phyloP scores from a whole-genome alignment of 1,140 invertebrate genomes.

The Gonatopus flavifemur region DNA sequence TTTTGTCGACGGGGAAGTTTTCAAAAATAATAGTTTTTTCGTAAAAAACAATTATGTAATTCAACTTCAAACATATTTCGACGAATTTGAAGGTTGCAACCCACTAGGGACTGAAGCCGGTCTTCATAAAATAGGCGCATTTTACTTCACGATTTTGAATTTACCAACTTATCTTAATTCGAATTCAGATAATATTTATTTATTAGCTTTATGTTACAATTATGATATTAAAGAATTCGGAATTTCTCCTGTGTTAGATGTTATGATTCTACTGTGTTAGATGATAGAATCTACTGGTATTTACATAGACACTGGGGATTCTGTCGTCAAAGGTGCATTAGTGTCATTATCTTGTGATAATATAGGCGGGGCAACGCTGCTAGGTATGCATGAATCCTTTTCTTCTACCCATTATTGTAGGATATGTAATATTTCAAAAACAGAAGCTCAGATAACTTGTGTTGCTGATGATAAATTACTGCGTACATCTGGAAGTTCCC shows the following conservation, averaged over 20 bases:
- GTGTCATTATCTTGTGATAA: conserved; percentile 20
- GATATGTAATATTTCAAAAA: conserved; percentile 19
- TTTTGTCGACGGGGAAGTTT: conserved; percentile 15
- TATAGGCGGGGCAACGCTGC: conserved; percentile 17
- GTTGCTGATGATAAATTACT: conserved; percentile 9
- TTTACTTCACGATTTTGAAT: conserved; percentile 25
- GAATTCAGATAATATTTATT: conserved; percentile 22
- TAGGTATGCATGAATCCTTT: conserved; percentile 21
- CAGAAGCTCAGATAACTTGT: conserved; percentile 7
- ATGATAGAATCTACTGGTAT: conserved; percentile 18
- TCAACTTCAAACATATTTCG: conserved; percentile 19
- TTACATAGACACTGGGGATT: conserved; percentile 5
- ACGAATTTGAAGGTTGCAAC: conserved; percentile 20
- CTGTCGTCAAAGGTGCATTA: conserved; percentile 16
- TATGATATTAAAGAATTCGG: conserved; percentile 18
- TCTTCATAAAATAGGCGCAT: conserved; percentile 21
- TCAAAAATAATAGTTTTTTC: conserved; percentile 6
- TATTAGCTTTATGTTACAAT: conserved; percentile 21
- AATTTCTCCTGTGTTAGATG: conserved; percentile 22
- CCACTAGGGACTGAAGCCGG: conserved; percentile 15
- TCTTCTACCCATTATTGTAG: conserved; percentile 17
- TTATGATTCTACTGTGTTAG: conserved; percentile 21
- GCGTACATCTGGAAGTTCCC: conserved; percentile 5
- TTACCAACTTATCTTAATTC: conserved; percentile 22
- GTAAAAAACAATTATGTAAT: conserved; percentile 6